Evolutionary conservation across 1,140 invertebrate genomes (phyloP), one percentile per base, ranked within the genome.

Genomic region (Caenorhabditis inopinata): DNA sequence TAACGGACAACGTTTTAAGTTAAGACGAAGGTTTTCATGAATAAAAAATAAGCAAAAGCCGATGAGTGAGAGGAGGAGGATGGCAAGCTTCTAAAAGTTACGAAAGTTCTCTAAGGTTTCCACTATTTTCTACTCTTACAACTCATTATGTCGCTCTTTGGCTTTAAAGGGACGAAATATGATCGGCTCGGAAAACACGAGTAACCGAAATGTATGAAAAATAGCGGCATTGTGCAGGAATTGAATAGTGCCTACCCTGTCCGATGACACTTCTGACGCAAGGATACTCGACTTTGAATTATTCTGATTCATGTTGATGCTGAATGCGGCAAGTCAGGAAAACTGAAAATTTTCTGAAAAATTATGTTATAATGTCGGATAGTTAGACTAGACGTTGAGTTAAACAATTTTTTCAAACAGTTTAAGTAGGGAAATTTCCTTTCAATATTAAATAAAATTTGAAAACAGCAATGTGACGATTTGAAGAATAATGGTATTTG

Each of bases 1-100:
- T 68, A 38, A 68, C 58, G 32, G 58, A 68, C 29, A 29, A 32
- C 29, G 58, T n/a, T 32, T 7, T 68, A 68, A 68, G 27, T 68
- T 68, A 42, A 68, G 29, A 68, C 35, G 58, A 68, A 68, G 58
- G 38, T 68, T 68, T 68, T 68, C 58, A 68, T 68, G 38, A 68
- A 68, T 68, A 68, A 68, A 68, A 68, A 68, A 68, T 68, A 68
- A 38, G 58, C 27, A 29, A 68, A 42, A 68, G 29, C 18, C 16
- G 58, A 42, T 35, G n/a, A 68, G 58, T 38, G 32, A 9, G 32
- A 42, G 23, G 32, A 21, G 27, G 32, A 68, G n/a, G 7, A 1
- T 1, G 27, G 32, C 12, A 38, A 38, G 32, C 2, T 4, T n/a
- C 32, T 32, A 38, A 68, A 68, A 68, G 21, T 68, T 68, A 68